A percentile compares a stretch with the other conserved stretches of the same genome.
Evolutionary conservation across 2,113 vertebrate genomes (phyloP).

Genomic region (Mus pahari): DNA sequence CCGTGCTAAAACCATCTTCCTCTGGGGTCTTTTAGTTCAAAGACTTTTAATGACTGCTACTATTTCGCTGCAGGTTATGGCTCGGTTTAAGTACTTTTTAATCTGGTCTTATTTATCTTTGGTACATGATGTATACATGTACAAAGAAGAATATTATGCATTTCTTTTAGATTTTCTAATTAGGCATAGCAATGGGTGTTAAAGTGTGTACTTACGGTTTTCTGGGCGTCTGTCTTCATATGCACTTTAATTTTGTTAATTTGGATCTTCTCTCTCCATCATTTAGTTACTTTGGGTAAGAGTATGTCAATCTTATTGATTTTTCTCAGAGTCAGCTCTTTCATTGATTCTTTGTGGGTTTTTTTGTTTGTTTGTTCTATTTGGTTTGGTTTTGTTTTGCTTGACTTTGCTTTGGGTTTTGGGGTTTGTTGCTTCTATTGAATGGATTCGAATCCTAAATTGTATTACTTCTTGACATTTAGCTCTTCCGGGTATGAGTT

Average conservation of each 20-base stretch:
- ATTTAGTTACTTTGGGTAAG: not conserved
- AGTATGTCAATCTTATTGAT: not conserved
- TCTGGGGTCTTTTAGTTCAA: not conserved
- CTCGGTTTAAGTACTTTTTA: too few species aligned
- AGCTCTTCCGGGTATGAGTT: not conserved
- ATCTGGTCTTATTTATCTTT: too few species aligned
- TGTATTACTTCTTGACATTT: not conserved
- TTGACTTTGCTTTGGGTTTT: too few species aligned
- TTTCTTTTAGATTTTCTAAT: too few species aligned
- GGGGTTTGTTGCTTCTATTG: not conserved
- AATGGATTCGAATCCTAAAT: not conserved
- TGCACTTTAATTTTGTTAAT: not conserved
- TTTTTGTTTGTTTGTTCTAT: not conserved
- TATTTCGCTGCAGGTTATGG: not conserved
- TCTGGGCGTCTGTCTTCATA: not conserved
- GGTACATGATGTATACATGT: too few species aligned
- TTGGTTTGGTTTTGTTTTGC: not conserved
- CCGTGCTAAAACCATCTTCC: not conserved
- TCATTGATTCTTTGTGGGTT: not conserved
- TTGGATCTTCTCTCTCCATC: not conserved
- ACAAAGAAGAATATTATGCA: too few species aligned
- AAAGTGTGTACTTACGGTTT: too few species aligned
- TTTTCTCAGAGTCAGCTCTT: not conserved
- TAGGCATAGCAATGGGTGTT: too few species aligned
- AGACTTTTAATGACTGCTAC: not conserved